Base-by-base conservation (phyloP, 2,888 invertebrate genomes). In the Rhogogaster chlorosoma region DNA sequence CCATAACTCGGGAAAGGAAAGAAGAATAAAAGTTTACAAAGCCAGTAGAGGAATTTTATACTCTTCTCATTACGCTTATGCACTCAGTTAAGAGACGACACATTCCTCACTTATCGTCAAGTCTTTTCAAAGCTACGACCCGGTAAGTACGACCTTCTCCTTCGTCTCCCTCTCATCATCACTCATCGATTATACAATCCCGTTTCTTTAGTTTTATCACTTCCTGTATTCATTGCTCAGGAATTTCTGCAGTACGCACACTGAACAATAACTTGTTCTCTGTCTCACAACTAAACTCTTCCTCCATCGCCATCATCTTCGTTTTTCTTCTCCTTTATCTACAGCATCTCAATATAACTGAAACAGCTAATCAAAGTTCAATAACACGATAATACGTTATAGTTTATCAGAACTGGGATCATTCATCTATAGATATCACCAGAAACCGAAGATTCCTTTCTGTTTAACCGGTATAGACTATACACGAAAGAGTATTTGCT, bases 161-260 rank as follows among this genome's bases (percentile, higher is more conserved):
- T 53, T 6, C n/a, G n/a, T n/a, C 49, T 49, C n/a, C 57, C 9
- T 61, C 61, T 61, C 61, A 61, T 61, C 18, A 15, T 26, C 36
- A 70, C 36, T 32, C 36, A 70, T 70, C n/a, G 70, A 70, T 70
- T 70, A 70, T 36, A 70, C 70, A 70, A 70, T 9, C 36, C n/a
- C 7, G n/a, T 29, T 26, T 67, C 26, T 26, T 29, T 67, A 29
- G 67, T 67, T 70, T 32, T 26, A 26, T 61, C 26, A 61, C 18
- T 36, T 3, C 1, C 32, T 29, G 32, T 32, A 70, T n/a, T 38
- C 70, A 70, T 70, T 70, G 36, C 70, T 70, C 0, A 70, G 70
- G 70, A 70, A 70, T 70, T n/a, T 53, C 6, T n/a, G n/a, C 49
- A n/a, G 18, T 49, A 49, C 70, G 32, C 70, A 15, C 2, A 32